Base-by-base conservation (phyloP, 1,140 invertebrate genomes). In the Drosophila fuyamai region DNA sequence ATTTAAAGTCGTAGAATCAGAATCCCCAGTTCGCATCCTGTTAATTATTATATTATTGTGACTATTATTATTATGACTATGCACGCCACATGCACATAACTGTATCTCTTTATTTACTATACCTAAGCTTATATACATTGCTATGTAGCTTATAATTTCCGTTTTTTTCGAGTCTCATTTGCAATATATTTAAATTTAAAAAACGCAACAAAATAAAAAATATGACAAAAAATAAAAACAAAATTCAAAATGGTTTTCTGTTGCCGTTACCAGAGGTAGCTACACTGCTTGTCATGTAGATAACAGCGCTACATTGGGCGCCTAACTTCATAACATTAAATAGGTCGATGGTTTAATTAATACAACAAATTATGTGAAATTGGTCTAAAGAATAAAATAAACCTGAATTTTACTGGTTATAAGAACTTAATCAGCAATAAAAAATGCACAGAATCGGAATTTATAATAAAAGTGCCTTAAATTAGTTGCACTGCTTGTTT, bases 81-180 rank as follows among this genome's bases (percentile, higher is more conserved):
- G 81, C 81, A 81, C 81, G 71, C 41, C 76, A 81, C 76, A 79
- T 83, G 76, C 79, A 88, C 83, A 72, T 76, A 65, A 60, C 60
- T 76, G 50, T 80, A 78, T 65, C 48, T 76, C 38, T 65, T 46
- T 55, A 76, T 53, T 23, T 68, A 63, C 12, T 44, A 56, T 27
- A 61, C 40, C 50, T 71, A 16, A 47, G 41, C 35, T 7, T 36
- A 62, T 55, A 60, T 70, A 51, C 36, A 54, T 61, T 62, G 61
- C 46, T 73, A 58, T 65, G 46, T 60, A 78, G 63, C 61, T 59
- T 81, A 75, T 79, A 44, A 29, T 75, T 73, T 63, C 77, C 71
- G 54, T 63, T 65, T 60, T 61, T 79, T 10, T 70, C 62, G 75
- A 79, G 61, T 83, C 79, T 86, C 82, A 88, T 86, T 68, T 65